Evolutionary conservation across 1,140 invertebrate genomes (phyloP).

Genomic region (Hylyphantes graminicola): DNA sequence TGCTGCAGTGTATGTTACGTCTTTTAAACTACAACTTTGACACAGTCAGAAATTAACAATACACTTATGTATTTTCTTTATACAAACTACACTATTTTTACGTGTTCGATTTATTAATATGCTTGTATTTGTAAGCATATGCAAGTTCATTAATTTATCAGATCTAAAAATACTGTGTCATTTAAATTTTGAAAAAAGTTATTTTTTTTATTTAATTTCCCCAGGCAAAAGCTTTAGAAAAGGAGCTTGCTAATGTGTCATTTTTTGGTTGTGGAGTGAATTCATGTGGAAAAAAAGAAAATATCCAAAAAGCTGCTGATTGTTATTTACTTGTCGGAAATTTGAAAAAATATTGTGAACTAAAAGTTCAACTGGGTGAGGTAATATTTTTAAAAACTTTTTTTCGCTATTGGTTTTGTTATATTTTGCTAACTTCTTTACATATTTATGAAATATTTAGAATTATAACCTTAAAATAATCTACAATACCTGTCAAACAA

Average conservation of each 20-base stretch:
- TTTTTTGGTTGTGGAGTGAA: conserved; percentile 66
- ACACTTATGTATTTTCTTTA: too few species aligned
- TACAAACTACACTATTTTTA: not conserved
- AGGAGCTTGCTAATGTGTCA: conserved; percentile 67
- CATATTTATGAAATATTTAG: too few species aligned
- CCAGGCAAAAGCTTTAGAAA: conserved; percentile 68
- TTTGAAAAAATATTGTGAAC: conserved; percentile 70
- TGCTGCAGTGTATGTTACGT: too few species aligned
- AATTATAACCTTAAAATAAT: too few species aligned
- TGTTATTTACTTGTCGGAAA: conserved; percentile 68
- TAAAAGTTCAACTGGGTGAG: conserved; percentile 68
- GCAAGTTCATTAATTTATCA: too few species aligned
- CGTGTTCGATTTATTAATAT: not conserved
- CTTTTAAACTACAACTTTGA: too few species aligned
- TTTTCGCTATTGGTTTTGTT: not conserved
- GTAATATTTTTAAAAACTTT: conserved; percentile 57
- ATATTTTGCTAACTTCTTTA: not conserved
- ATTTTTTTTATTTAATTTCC: too few species aligned
- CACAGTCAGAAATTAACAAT: too few species aligned
- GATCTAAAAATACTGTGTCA: too few species aligned
- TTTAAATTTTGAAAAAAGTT: too few species aligned
- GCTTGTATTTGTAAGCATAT: not conserved
- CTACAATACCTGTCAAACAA: too few species aligned
- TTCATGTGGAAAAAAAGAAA: conserved; percentile 65
- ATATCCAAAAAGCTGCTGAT: conserved; percentile 66